Evolutionary conservation across 2,113 vertebrate species (phyloP).

Genomic region (Proteles cristata): DNA sequence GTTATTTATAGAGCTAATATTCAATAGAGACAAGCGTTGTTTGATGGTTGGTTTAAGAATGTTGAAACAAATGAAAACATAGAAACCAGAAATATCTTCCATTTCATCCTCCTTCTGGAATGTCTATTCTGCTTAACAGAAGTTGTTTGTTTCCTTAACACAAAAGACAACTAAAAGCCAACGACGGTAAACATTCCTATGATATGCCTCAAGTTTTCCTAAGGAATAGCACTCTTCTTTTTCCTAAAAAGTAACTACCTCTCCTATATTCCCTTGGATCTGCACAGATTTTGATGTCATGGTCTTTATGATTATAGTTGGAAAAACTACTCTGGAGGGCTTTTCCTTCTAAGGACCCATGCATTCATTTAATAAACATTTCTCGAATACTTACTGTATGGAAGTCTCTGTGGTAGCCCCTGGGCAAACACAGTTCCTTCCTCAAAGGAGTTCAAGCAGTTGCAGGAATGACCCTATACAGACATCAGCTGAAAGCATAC

Average conservation of each 20-base stretch:
- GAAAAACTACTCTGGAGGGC: neutral
- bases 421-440: neutral
- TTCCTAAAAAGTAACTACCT: neutral
- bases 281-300: neutral
- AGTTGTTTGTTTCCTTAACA: neutral
- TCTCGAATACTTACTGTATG: neutral
- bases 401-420: neutral
- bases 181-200: neutral
- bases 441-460: neutral
- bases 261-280: neutral
- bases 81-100: neutral
- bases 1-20: neutral
- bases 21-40: neutral
- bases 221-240: neutral
- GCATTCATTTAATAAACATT: neutral
- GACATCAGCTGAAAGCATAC: fast-evolving
- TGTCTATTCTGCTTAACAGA: neutral
- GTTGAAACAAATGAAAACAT: neutral
- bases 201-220: neutral
- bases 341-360: neutral
- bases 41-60: neutral
- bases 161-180: neutral
- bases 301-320: neutral
- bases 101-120: neutral
- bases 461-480: neutral